A percentile compares a stretch with the other conserved stretches of the same genome.
phyloP scores from a whole-genome alignment of 2,888 invertebrate species.

The Stenchaetothrips biformis region DNA sequence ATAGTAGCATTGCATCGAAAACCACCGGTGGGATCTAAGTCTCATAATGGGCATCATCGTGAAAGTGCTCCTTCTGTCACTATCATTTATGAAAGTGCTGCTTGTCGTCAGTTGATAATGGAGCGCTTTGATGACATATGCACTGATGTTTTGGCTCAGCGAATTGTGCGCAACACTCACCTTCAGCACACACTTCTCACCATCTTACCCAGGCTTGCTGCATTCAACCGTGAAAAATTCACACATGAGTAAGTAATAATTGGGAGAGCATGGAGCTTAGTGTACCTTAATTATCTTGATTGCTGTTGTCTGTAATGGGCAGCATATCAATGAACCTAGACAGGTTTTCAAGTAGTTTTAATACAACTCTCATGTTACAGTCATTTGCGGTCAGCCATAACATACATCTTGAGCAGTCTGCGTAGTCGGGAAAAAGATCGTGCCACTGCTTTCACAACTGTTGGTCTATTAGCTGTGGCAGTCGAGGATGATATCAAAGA shows the following conservation, averaged over 20 bases:
- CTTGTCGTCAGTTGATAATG: constrained; percentile 73
- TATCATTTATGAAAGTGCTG: constrained; percentile 56
- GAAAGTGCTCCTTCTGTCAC: background rate
- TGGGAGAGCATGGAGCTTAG: background rate
- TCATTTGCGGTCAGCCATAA: constrained; percentile 69
- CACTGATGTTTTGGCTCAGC: constrained; percentile 71
- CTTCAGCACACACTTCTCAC: constrained; percentile 83
- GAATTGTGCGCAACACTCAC: constrained; percentile 62
- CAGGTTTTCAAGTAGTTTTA: background rate
- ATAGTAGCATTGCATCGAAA: background rate
- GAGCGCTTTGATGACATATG: constrained; percentile 81
- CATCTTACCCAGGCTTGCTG: constrained; percentile 85
- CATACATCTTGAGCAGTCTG: constrained; percentile 69
- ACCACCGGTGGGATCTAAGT: background rate
- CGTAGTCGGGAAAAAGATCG: constrained; percentile 79
- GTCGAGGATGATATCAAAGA: constrained; percentile 74
- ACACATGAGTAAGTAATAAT: constrained; percentile 53
- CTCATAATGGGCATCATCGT: background rate
- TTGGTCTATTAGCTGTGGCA: constrained; percentile 86
- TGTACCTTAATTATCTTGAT: background rate
- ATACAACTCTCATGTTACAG: constrained; percentile 38
- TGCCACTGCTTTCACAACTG: constrained; percentile 80
- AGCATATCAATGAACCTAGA: background rate
- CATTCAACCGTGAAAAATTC: constrained; percentile 83
- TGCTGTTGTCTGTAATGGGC: too few species aligned